Percentiles rank a stretch among this genome's conserved stretches.
Conservation (phyloP, 2,113 vertebrate genomes). For the Pedetes capensis region DNA sequence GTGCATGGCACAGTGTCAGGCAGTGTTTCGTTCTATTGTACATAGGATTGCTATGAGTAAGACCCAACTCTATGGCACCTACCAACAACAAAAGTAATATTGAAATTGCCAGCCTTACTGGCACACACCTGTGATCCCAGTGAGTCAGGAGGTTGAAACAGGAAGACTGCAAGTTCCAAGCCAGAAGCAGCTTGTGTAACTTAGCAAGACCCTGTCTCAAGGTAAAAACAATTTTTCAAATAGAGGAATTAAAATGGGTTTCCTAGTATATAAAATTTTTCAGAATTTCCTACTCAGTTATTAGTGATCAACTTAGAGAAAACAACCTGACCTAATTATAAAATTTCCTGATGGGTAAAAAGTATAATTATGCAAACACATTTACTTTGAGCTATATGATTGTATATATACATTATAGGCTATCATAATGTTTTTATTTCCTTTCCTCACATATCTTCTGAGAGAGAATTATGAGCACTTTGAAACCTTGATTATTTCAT, state of each 20-base stretch:
- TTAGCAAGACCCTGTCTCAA: no score
- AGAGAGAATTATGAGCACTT: conserved; percentile 10
- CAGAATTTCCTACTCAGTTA: neutral
- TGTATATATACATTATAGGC: neutral
- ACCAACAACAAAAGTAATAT: no score
- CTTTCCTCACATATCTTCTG: neutral
- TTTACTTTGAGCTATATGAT: conserved; percentile 25
- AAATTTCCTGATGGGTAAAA: conserved; percentile 51
- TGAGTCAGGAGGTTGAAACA: no score
- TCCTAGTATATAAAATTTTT: neutral
- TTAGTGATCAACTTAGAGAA: neutral
- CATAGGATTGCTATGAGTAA: no score
- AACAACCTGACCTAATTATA: neutral
- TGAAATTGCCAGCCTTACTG: no score
- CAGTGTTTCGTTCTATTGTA: no score
- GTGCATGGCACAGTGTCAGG: no score
- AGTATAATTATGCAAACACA: neutral
- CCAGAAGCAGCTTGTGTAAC: no score
- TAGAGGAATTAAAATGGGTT: conserved; percentile 21
- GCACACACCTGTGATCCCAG: no score
- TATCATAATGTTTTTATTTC: conserved; percentile 44
- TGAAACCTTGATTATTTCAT: neutral
- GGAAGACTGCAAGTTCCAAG: no score
- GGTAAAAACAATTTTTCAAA: neutral
- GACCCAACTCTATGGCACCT: no score